Evolutionary conservation across 1,140 invertebrate genomes (phyloP), one percentile per base, ranked within the genome.

Genomic region (Drosophila ogumai): DNA sequence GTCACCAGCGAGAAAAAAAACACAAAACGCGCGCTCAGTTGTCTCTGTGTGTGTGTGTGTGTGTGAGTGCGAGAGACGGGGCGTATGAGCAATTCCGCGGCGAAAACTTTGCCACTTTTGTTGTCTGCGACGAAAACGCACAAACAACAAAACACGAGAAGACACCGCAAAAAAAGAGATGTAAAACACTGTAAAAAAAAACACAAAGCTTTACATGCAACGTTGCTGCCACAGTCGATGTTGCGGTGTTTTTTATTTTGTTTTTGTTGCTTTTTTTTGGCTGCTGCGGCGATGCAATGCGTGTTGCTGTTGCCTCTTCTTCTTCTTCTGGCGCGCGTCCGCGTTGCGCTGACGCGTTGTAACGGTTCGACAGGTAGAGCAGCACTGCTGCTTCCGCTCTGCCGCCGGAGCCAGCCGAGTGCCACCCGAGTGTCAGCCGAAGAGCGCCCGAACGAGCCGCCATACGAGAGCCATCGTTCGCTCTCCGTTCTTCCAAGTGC

Each of bases 21-120:
- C 36, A 43, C 36, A 67, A 69, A 69, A 52, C 66, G 61, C 66
- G 66, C 65, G 67, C 54, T 57, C 68, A 65, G 32, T 66, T 61
- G 40, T 50, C 46, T 32, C 22, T 54, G 49, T 52, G 31, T 55
- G 22, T 44, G 22, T 25, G 25, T 25, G 25, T 57, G 55, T 40
- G 58, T 55, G 60, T 63, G 60, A 63, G 60, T 65, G 63, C 44
- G 63, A 60, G 75, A 73, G 82, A 87, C 67, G 75, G 82, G 82
- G 84, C 82, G 84, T 87, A 87, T 87, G 85, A 88, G 85, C 84
- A 80, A 87, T 87, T 73, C 57, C 52, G 75, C 75, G 82, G 82
- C 79, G 79, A 87, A 86, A 86, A 86, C 82, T 82, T 86, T 86
- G 82, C 82, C 80, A 87, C 84, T 84, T 87, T 86, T 57, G 56